A percentile compares a stretch with the other conserved stretches of the same genome.
These are phyloP conservation scores for Tiliacea citrago DNA, from an alignment of 2,888 invertebrate genomes.

Conservation along the genomic window DNA sequence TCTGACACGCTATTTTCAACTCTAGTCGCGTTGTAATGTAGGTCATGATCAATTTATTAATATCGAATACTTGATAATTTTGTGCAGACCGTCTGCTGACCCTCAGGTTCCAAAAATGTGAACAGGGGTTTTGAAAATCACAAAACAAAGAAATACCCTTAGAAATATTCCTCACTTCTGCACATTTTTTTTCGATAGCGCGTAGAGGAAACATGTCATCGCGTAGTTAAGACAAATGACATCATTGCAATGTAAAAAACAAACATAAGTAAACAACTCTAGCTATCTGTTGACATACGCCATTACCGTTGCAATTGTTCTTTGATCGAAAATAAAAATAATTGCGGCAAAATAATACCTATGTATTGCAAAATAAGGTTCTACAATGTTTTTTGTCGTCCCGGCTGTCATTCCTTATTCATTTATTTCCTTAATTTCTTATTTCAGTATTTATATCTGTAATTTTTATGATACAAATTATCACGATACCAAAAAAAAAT, in stretches of 20 bases:
- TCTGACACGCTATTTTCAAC: neutral
- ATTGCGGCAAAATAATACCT: neutral
- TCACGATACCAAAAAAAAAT: too few relatives aligned
- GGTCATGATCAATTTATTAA: neutral
- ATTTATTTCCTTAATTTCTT: too few relatives aligned
- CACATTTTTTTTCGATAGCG: conserved; percentile 12
- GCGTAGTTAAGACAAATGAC: conserved; percentile 40
- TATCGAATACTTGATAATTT: neutral
- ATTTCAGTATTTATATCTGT: too few relatives aligned
- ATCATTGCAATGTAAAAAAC: conserved; percentile 30
- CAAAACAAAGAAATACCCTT: neutral
- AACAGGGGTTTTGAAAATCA: neutral
- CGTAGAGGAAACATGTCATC: conserved; percentile 23
- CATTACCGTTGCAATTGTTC: conserved; percentile 3
- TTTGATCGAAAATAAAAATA: neutral
- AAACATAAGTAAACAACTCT: conserved; percentile 43
- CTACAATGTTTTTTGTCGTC: too few relatives aligned
- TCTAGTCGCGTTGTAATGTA: neutral
- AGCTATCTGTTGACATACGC: conserved; percentile 4
- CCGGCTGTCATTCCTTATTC: too few relatives aligned
- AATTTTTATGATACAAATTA: too few relatives aligned
- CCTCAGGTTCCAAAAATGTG: neutral
- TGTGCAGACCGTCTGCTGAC: neutral
- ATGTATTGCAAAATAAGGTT: neutral
- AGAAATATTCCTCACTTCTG: conserved; percentile 14